Percentiles rank a stretch among this genome's conserved stretches.
Conservation (phyloP, 2,113 vertebrate genomes). For the Osmerus mordax region DNA sequence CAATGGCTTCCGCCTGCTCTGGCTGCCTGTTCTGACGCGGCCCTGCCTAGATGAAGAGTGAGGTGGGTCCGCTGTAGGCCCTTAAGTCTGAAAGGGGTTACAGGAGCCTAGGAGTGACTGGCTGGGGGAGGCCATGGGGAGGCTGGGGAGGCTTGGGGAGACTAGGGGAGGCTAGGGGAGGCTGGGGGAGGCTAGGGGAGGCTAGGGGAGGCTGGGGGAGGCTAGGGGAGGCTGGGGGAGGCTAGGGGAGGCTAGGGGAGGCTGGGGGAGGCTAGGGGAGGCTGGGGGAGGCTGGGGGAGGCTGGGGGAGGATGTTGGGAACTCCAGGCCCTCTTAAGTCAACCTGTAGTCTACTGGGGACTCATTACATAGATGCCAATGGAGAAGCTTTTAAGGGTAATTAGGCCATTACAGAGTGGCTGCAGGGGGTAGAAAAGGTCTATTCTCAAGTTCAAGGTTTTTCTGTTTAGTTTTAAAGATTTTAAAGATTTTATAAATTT, state of each 20-base stretch:
- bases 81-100: conserved; percentile 28
- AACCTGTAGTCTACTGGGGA: conserved; percentile 61
- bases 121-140: conserved; percentile 8
- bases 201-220: no score
- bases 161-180: no score
- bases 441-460: conserved; percentile 45
- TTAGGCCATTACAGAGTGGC: conserved; percentile 57
- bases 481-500: not conserved
- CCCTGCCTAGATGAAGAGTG: conserved; percentile 60
- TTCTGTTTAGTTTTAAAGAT: conserved; percentile 25
- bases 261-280: no score
- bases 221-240: no score
- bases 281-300: no score
- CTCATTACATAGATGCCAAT: conserved; percentile 60
- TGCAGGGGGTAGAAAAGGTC: conserved; percentile 47
- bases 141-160: no score
- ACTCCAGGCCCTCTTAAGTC: conserved; percentile 54
- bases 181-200: no score
- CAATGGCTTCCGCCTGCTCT: conserved; percentile 64
- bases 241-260: no score
- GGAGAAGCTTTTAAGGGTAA: conserved; percentile 64
- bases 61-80: conserved; percentile 44
- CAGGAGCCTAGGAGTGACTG: not conserved
- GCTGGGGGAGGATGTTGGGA: not conserved
- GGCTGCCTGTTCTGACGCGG: conserved; percentile 16